Base-by-base conservation (phyloP, 2,888 invertebrate genomes). In the Abrostola triplasia region DNA sequence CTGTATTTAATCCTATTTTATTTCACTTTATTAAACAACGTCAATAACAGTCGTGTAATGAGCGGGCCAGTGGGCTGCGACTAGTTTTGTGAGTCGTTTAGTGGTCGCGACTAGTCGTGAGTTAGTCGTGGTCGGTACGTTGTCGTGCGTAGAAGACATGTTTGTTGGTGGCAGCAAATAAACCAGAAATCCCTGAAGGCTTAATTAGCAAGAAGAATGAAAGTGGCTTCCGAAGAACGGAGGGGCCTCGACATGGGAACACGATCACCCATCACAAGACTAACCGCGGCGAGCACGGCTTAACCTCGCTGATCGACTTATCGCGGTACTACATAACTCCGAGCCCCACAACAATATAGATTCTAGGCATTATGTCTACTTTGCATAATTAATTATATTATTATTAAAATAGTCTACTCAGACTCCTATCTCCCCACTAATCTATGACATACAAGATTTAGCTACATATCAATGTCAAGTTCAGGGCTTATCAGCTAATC, bases 381-480 rank as follows among this genome's bases (percentile, higher is more conserved):
- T 5, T 40, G 40, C 10, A 11, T 11, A 40, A 40, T 10, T 40
- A 40, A 7, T 40, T 40, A 10, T 40, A 9, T 10, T 11, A 40
- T 10, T 8, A 40, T 5, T 40, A 36, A 42, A 9, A 36, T 38
- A 54, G 13, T 11, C 37, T 35, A 37, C 10, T 7, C 4, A 12
- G 1, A 7, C 0, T 12, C 9, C 41, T 44, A 36, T 36, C 6
- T 8, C 6, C n/a, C 6, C 44, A 10, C 13, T 61, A 69, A 41
- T 78, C 70, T 73, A 52, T 70, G 66, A 0, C 11, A 13, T 6
- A 47, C 0, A 35, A 44, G 56, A 58, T 60, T 55, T 47, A 60
- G 40, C 58, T n/a, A 59, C 65, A 69, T 71, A 77, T 83, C 79
- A 82, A 78, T 82, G 80, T 82, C 85, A 85, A 83, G 84, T 81